These are phyloP conservation scores for Synergus itoensis DNA, from an alignment of 2,888 invertebrate species.

Conservation along the genomic window DNA sequence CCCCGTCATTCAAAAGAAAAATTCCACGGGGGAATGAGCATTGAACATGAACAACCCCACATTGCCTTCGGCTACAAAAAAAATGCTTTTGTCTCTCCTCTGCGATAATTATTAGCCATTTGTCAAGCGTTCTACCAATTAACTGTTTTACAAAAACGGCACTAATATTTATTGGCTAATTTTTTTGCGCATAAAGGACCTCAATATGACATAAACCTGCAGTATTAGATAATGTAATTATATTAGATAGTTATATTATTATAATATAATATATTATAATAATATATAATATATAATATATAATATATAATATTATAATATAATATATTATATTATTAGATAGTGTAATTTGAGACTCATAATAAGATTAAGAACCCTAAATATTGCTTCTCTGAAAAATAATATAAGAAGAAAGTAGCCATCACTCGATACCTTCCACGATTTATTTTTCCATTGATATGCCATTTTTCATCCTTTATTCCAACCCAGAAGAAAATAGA, in stretches of 20 bases:
- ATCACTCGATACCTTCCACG: slow-evolving; percentile 1
- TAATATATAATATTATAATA: too few relatives aligned
- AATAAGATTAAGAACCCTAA: too few relatives aligned
- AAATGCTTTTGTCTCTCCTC: slow-evolving; percentile 6
- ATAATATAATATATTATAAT: too few relatives aligned
- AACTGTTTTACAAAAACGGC: not conserved
- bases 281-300: too few relatives aligned
- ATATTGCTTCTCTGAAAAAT: too few relatives aligned
- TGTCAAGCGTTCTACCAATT: not conserved
- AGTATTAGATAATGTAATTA: too few relatives aligned
- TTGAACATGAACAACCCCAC: slow-evolving; percentile 20
- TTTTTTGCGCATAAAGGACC: too few relatives aligned
- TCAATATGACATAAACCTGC: too few relatives aligned
- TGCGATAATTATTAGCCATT: slow-evolving; percentile 7
- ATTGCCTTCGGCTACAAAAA: slow-evolving; percentile 10
- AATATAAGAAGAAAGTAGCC: not conserved
- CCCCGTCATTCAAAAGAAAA: slow-evolving; percentile 13
- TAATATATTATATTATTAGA: too few relatives aligned
- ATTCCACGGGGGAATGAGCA: slow-evolving; percentile 21
- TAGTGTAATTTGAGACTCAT: too few relatives aligned
- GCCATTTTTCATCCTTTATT: slow-evolving; percentile 17
- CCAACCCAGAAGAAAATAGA: slow-evolving; percentile 23
- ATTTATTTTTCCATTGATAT: slow-evolving; percentile 28
- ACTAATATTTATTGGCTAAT: too few relatives aligned
- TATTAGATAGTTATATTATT: too few relatives aligned